phyloP scores from a whole-genome alignment of 2,797 vertebrate species.

The Hozukius guyotensis region DNA sequence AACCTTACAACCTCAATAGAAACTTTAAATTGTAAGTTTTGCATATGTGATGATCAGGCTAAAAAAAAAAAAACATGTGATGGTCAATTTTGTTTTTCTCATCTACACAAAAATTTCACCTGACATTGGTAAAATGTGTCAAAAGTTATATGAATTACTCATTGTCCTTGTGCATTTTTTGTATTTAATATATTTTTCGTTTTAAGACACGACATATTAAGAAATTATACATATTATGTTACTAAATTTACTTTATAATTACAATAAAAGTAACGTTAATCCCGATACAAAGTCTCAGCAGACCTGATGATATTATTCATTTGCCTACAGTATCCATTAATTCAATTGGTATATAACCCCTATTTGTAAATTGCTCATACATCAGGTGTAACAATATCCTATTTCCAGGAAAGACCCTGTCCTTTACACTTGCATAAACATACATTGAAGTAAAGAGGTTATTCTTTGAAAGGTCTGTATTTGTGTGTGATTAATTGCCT shows the following conservation, averaged over 20 bases:
- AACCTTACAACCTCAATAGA: not conserved
- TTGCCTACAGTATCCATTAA: not conserved
- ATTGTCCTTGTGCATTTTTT: not conserved
- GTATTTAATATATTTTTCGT: not conserved
- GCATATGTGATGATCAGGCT: not conserved
- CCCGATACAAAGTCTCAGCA: not conserved
- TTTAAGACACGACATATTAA: not conserved
- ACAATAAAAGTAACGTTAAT: not conserved
- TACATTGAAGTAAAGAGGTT: not conserved
- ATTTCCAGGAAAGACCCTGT: not conserved
- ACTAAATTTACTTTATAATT: not conserved
- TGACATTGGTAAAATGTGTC: not conserved
- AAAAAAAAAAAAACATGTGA: not conserved
- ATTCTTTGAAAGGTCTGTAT: not conserved
- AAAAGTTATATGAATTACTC: not conserved
- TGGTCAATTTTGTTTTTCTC: not conserved
- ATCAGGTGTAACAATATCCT: not conserved
- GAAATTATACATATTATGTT: not conserved
- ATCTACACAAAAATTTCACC: not conserved
- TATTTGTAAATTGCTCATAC: not conserved
- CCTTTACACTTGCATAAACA: not conserved
- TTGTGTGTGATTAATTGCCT: not conserved
- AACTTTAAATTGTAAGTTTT: not conserved
- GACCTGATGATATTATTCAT: not conserved
- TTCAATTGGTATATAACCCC: not conserved